Evolutionary conservation across 2,888 invertebrate genomes (phyloP), one percentile per base, ranked within the genome.

Genomic region (Pyralis farinalis): DNA sequence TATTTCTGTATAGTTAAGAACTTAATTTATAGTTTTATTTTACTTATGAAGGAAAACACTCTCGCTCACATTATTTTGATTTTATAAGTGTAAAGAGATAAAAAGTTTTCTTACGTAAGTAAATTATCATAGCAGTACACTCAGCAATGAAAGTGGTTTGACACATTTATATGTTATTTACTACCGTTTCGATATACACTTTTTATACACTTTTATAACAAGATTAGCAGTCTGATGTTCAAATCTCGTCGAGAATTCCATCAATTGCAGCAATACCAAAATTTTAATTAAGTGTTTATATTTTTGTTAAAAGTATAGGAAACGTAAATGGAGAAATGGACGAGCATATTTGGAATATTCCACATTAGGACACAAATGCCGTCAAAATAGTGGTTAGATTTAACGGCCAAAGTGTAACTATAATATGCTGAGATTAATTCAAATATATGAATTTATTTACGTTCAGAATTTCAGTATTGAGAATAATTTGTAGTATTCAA

Each of bases 221-320:
- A 32, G 31, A 10, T 22, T 10, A 4, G 16, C 16, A 16, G 16
- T 16, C 3, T 4, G 16, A 16, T 16, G 16, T 16, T 3, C 16
- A 16, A 16, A 16, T 16, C 16, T 16, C 16, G 2, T 2, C 16
- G 4, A 25, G 1, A 25, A 25, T 25, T n/a, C n/a, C 25, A 25
- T 8, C 7, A 25, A 25, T 25, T 25, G 25, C 25, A 3, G 7
- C 25, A 25, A 25, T 30, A 34, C 10, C 32, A 34, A 29, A 34
- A 25, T 37, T 37, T 25, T 35, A 34, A 12, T 29, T 21, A 37
- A 34, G 28, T 12, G n/a, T 12, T 36, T 20, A 35, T 33, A 28
- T 12, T 34, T 42, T 34, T 42, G 37, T 42, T 37, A 12, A 29
- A 31, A 20, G 12, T 21, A 27, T 36, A 41, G 41, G 10, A 35